Base-by-base conservation (phyloP, 2,888 invertebrate species). In the Rhabditoides inermis region DNA sequence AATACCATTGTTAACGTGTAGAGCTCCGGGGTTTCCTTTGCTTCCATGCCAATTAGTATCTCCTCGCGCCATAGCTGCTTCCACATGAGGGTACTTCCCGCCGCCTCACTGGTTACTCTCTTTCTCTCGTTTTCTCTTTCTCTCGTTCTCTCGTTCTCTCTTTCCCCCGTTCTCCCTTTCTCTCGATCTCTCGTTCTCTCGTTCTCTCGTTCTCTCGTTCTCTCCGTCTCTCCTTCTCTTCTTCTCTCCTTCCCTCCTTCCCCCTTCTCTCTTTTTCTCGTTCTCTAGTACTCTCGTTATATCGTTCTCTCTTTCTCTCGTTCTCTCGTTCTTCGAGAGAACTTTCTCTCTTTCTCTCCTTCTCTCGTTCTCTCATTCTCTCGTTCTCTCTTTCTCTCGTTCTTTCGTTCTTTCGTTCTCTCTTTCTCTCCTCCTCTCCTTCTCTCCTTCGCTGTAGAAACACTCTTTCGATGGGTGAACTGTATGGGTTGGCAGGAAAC, bases 381-480 rank as follows among this genome's bases (percentile, higher is more conserved):
- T 49, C 40, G 40, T 42, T 39, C 42, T 20, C 36, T 41, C 44
- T 46, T 46, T 53, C 53, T 56, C n/a, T 45, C 5, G 23, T 28
- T 46, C 40, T 27, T 51, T 51, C 52, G 36, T 46, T 47, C 51
- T 46, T 28, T 32, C 32, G 26, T 28, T 47, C 42, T 25, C 52
- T 37, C 39, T 39, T 18, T 41, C 22, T 39, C 27, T 37, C 26
- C 27, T 27, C 20, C 36, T 37, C 45, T 51, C 28, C 27, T 22
- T 48, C 20, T 35, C 36, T 28, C 32, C 27, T 39, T 37, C 49
- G 36, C 45, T 51, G 44, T 48, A 39, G 45, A 39, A 35, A 49
- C 39, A 28, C 45, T 47, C 49, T 44, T 48, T 53, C 49, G 49
- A 53, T 53, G 49, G 45, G 53, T 53, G 53, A 83, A 89, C 89